phyloP scores from a whole-genome alignment of 2,888 invertebrate species.

The Cheilosia impressa region DNA sequence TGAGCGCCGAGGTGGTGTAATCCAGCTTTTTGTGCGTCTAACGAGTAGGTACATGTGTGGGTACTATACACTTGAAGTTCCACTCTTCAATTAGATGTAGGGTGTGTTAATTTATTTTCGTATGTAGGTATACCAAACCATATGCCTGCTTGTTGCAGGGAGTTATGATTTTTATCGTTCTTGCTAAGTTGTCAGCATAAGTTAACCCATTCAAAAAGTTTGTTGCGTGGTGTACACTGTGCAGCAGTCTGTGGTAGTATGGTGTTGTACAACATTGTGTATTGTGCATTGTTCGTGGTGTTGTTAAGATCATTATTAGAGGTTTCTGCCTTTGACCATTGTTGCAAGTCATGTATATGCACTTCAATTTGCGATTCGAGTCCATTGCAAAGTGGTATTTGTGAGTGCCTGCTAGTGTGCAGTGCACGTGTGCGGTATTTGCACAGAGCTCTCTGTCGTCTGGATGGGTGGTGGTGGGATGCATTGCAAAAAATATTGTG shows the following conservation, averaged over 20 bases:
- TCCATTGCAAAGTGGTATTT: constrained; percentile 18
- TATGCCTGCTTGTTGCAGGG: constrained; percentile 60
- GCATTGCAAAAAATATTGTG: constrained; percentile 5
- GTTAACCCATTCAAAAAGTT: constrained; percentile 72
- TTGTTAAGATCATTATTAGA: constrained; percentile 64
- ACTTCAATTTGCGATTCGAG: constrained; percentile 66
- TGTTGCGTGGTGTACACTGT: constrained; percentile 35
- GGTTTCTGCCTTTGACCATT: constrained; percentile 60
- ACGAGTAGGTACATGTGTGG: constrained; percentile 4
- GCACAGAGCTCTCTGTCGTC: neutral
- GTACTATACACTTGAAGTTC: constrained; percentile 14
- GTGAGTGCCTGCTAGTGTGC: constrained; percentile 20
- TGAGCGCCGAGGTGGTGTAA: constrained; percentile 15
- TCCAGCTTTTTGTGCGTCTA: constrained; percentile 62
- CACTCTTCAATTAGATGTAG: constrained; percentile 52
- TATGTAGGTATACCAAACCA: constrained; percentile 30
- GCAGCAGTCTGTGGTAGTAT: constrained; percentile 18
- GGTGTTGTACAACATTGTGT: constrained; percentile 44
- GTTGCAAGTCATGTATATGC: constrained; percentile 62
- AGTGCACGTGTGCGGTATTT: constrained; percentile 24
- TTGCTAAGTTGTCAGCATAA: constrained; percentile 75
- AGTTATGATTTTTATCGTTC: constrained; percentile 73
- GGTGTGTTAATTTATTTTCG: constrained; percentile 71
- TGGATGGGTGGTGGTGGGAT: neutral
- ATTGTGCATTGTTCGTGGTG: constrained; percentile 58